Conservation (phyloP, 2,888 invertebrate genomes). For the Corythucha ciliata region DNA sequence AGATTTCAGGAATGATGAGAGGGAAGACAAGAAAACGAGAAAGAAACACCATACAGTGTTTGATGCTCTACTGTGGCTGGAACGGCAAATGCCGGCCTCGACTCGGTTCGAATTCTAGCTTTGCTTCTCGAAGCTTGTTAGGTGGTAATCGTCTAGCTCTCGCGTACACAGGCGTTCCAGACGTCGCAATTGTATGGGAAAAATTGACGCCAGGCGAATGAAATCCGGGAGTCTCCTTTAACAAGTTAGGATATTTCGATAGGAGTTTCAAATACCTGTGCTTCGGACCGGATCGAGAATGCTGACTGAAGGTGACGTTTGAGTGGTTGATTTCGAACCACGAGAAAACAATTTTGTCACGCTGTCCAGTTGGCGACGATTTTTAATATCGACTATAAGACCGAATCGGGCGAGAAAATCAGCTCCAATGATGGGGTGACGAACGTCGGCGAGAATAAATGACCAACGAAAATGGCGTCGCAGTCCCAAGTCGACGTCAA, state of each 20-base stretch:
- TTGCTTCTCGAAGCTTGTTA: constrained; percentile 26
- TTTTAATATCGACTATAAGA: not conserved
- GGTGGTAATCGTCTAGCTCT: constrained; percentile 30
- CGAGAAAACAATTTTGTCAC: not conserved
- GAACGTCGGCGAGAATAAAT: constrained; percentile 1
- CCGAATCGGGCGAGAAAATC: constrained; percentile 1
- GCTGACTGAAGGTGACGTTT: not conserved
- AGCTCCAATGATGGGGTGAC: not conserved
- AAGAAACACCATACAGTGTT: no score
- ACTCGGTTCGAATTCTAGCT: constrained; percentile 30
- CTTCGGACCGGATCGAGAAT: not conserved
- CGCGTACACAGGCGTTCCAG: constrained; percentile 30
- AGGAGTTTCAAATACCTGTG: not conserved
- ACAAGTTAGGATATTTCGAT: constrained; percentile 1
- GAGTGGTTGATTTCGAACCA: not conserved
- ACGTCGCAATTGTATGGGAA: constrained; percentile 10
- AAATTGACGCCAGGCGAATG: not conserved
- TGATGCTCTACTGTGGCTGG: no score
- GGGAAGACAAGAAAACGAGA: no score
- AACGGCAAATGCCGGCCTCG: constrained; percentile 29
- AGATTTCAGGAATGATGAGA: no score
- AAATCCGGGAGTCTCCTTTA: constrained; percentile 2
- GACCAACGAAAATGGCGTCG: not conserved
- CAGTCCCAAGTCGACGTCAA: constrained; percentile 1
- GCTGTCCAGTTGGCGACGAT: not conserved